A percentile compares a stretch with the other conserved stretches of the same genome.
Conservation (phyloP, 1,140 invertebrate species). For the Euglossa dilemma region DNA sequence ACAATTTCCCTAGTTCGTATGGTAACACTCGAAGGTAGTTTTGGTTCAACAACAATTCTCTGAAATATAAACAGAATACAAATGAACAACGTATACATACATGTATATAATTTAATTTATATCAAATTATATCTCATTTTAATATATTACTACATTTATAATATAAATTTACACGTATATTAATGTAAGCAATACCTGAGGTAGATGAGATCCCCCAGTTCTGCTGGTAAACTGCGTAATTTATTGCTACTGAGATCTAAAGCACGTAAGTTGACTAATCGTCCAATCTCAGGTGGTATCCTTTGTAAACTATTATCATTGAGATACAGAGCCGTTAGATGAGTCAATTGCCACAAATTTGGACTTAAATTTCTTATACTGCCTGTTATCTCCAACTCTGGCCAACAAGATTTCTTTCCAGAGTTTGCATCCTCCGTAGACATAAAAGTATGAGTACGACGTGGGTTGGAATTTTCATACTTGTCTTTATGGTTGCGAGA, state of each 20-base stretch:
- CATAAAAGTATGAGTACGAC: slow-evolving; percentile 95
- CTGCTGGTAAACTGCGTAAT: slow-evolving; percentile 94
- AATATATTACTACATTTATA: not conserved
- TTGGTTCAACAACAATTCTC: slow-evolving; percentile 96
- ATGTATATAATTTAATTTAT: slow-evolving; percentile 57
- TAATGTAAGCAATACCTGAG: slow-evolving; percentile 87
- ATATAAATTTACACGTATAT: not conserved
- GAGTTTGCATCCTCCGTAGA: slow-evolving; percentile 94
- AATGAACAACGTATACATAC: not conserved
- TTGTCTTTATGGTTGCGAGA: slow-evolving; percentile 86
- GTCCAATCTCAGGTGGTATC: slow-evolving; percentile 94
- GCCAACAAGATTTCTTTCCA: slow-evolving; percentile 95
- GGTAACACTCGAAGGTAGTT: slow-evolving; percentile 96
- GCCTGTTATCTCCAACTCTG: slow-evolving; percentile 88
- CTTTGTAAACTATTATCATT: slow-evolving; percentile 96
- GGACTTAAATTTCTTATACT: slow-evolving; percentile 96
- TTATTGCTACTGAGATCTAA: slow-evolving; percentile 98
- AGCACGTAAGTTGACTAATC: slow-evolving; percentile 91
- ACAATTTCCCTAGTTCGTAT: slow-evolving; percentile 98
- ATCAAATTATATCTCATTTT: not conserved
- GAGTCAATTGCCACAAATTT: slow-evolving; percentile 93
- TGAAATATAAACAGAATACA: slow-evolving; percentile 81
- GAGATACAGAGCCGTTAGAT: slow-evolving; percentile 96
- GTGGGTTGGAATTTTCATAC: slow-evolving; percentile 87
- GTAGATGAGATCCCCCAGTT: slow-evolving; percentile 96